A percentile compares a stretch with the other conserved stretches of the same genome.
Conservation (phyloP, 2,888 invertebrate species). For the Oscheius sp. region DNA sequence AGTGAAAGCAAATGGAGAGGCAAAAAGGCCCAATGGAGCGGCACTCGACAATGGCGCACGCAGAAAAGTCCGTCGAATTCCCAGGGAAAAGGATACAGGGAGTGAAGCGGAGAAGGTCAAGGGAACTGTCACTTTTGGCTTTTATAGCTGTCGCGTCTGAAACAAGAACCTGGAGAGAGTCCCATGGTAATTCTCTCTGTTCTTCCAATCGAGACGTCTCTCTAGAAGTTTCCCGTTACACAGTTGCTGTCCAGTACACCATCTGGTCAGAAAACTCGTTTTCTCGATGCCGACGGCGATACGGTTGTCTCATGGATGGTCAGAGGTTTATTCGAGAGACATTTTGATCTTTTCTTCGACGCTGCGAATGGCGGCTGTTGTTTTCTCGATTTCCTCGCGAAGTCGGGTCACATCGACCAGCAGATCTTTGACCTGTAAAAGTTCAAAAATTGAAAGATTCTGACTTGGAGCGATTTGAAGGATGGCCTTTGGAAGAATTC, state of each 20-base stretch:
- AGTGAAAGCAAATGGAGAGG: conserved; percentile 20
- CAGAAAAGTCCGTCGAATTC: not conserved
- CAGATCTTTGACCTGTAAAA: not conserved
- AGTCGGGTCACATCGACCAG: not conserved
- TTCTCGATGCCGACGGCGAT: not conserved
- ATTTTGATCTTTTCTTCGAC: not conserved
- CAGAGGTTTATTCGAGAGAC: not conserved
- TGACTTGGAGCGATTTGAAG: not conserved
- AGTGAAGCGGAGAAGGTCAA: not conserved
- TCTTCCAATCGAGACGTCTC: not conserved
- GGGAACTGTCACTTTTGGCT: not conserved
- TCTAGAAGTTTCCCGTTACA: too few relatives aligned
- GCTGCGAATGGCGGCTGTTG: not conserved
- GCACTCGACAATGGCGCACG: not conserved
- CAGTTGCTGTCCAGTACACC: not conserved
- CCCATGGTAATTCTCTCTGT: not conserved
- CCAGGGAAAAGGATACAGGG: not conserved
- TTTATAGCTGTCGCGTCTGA: not conserved
- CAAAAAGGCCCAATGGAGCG: conserved; percentile 21
- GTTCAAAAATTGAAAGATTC: too few relatives aligned
- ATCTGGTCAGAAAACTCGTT: not conserved
- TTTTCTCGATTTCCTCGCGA: conserved; percentile 12
- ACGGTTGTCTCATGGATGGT: not conserved
- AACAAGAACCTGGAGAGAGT: not conserved
- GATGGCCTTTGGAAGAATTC: conserved; percentile 5